A percentile compares a stretch with the other conserved stretches of the same genome.
Evolutionary conservation across 2,113 vertebrate species (phyloP).

Genomic region (Colossoma macropomum): DNA sequence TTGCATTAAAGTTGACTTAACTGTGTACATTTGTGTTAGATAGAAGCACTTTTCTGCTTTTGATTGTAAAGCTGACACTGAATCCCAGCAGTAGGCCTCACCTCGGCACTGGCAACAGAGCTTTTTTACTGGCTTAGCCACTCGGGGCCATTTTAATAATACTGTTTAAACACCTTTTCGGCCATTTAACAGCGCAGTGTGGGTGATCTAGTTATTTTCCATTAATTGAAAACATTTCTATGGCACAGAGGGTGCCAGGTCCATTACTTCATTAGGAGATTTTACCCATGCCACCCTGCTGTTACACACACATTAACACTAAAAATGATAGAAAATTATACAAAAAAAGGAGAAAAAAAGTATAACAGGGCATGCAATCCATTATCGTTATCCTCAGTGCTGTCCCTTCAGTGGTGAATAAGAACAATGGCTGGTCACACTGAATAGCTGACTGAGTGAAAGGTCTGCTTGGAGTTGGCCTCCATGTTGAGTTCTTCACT

Average conservation of each 20-base stretch:
- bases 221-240: conserved; percentile 31
- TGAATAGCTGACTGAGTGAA: not conserved
- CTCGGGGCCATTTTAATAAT: conserved; percentile 15
- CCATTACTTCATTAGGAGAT: conserved; percentile 34
- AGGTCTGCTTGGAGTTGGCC: not conserved
- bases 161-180: not conserved
- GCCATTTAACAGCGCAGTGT: not conserved
- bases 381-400: not conserved
- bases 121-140: conserved; percentile 3
- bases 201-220: conserved; percentile 31
- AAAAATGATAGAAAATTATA: not conserved
- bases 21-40: not conserved
- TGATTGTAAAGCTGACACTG: conserved; percentile 7
- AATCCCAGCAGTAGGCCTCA: conserved; percentile 14
- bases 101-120: not conserved
- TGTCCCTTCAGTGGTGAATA: not conserved
- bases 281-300: conserved; percentile 7
- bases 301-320: conserved; percentile 17
- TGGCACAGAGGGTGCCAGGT: conserved; percentile 27
- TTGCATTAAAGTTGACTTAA: not conserved
- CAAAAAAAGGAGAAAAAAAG: not conserved
- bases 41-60: not conserved
- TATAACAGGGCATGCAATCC: not conserved
- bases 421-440: not conserved
- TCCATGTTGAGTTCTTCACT: not conserved